Base-by-base conservation (phyloP, 2,113 vertebrate genomes). In the Scophthalmus maximus region DNA sequence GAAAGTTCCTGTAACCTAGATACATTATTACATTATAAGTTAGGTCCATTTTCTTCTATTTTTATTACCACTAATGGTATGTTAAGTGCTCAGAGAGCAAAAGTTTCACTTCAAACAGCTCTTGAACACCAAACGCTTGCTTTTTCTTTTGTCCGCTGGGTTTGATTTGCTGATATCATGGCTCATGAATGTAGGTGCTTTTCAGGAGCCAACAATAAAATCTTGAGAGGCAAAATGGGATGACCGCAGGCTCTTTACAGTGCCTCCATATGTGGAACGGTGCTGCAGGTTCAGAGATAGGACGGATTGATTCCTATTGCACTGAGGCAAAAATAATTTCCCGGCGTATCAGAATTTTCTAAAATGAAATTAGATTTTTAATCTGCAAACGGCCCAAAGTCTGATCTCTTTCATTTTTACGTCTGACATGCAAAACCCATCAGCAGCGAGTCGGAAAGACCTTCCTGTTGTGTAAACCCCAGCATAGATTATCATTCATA, bases 401-500 rank as follows among this genome's bases (percentile, higher is more conserved):
- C 5, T 29, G 42, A 71, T 66, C 30, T 23, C 50, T 70, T 62
- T 63, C 20, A 75, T 53, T 32, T n/a, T 23, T 12, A 42, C 25
- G 26, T 40, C 20, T 27, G 5, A 20, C 22, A 56, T 27, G 15
- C 2, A 72, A 68, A 68, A 67, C 36, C 30, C 26, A 51, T 76
- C 60, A 63, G 51, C 59, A 25, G 23, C 5, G 2, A 49, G 4
- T 73, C 22, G 26, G 40, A 34, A 38, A 67, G 51, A 60, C 49
- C 56, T 53, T 64, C 36, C 50, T 32, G 68, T 25, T 61, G 38
- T 40, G 25, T 63, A 50, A 68, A 72, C 71, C 68, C 63, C 22
- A 25, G 3, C 30, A 20, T 15, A 73, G 73, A 71, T 74, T 0
- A 78, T 52, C 4, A 66, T 3, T 25, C 20, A 38, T 68, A 66